Evolutionary conservation across 2,797 vertebrate species (phyloP).

Genomic region (Lagodon rhomboides): DNA sequence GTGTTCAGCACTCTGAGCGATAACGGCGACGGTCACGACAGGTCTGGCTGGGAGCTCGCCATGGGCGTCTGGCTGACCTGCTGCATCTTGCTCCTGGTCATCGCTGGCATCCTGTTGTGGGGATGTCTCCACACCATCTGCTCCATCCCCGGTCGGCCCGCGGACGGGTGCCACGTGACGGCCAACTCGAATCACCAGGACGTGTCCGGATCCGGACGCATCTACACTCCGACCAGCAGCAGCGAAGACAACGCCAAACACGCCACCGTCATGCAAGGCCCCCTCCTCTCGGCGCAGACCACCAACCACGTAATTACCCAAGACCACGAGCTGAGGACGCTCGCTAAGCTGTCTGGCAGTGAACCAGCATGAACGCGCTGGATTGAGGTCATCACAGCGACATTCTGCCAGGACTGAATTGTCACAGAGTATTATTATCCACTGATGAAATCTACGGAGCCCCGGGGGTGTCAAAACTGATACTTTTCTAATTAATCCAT

Average conservation of each 20-base stretch:
- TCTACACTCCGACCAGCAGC: conserved; percentile 62
- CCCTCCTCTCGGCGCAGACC: conserved; percentile 67
- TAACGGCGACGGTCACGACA: conserved; percentile 69
- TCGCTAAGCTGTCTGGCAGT: conserved; percentile 67
- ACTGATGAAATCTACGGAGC: conserved; percentile 37
- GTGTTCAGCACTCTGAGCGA: conserved; percentile 88
- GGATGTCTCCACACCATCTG: conserved; percentile 88
- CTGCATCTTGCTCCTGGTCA: conserved; percentile 88
- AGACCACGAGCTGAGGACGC: conserved; percentile 70
- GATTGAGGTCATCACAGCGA: conserved; percentile 73
- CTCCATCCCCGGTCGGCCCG: conserved; percentile 60
- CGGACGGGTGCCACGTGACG: conserved; percentile 41
- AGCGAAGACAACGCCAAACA: conserved; percentile 71
- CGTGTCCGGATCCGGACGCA: conserved; percentile 47
- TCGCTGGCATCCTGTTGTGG: conserved; percentile 87
- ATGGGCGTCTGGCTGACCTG: conserved; percentile 92
- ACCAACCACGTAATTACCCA: conserved; percentile 37
- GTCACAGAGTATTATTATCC: conserved; percentile 35
- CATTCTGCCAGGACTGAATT: conserved; percentile 45
- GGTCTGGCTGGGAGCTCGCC: conserved; percentile 87
- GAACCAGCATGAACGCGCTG: conserved; percentile 60
- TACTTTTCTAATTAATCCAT: not conserved
- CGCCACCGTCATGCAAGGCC: conserved; percentile 73
- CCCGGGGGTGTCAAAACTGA: not conserved
- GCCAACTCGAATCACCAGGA: conserved; percentile 42